phyloP scores from a whole-genome alignment of 2,888 invertebrate genomes.

The Oligia fasciuncula region DNA sequence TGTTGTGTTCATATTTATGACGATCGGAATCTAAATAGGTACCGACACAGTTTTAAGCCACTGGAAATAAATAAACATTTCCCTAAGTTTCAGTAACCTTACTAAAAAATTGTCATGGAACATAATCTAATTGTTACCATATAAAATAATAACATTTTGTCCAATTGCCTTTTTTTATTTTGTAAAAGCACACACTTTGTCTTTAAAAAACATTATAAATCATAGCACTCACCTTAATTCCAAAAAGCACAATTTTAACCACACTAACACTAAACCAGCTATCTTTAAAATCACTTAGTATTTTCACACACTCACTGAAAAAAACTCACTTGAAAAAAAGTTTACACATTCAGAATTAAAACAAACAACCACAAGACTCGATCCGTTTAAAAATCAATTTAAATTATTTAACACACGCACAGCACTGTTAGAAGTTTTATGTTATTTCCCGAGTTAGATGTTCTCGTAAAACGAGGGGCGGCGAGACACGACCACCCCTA shows the following conservation, averaged over 20 bases:
- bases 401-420: constrained; percentile 27
- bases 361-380: constrained; percentile 3
- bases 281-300: constrained; percentile 41
- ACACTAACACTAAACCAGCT: constrained; percentile 46
- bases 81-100: no score
- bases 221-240: constrained; percentile 45
- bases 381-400: constrained; percentile 23
- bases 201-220: background rate
- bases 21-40: background rate
- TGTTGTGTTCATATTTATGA: background rate
- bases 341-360: constrained; percentile 3
- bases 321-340: constrained; percentile 25
- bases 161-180: no score
- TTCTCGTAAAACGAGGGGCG: constrained; percentile 42
- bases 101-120: no score
- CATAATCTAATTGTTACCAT: background rate
- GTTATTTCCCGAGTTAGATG: constrained; percentile 37
- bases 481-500: constrained; percentile 51
- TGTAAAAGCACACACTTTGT: background rate
- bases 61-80: background rate
- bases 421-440: constrained; percentile 46
- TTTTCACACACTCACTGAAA: constrained; percentile 44
- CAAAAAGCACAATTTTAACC: constrained; percentile 23
- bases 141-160: no score
- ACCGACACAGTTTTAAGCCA: background rate